Evolutionary conservation across 2,797 vertebrate genomes (phyloP), one percentile per base, ranked within the genome.

Genomic region (Diplodus sargus): DNA sequence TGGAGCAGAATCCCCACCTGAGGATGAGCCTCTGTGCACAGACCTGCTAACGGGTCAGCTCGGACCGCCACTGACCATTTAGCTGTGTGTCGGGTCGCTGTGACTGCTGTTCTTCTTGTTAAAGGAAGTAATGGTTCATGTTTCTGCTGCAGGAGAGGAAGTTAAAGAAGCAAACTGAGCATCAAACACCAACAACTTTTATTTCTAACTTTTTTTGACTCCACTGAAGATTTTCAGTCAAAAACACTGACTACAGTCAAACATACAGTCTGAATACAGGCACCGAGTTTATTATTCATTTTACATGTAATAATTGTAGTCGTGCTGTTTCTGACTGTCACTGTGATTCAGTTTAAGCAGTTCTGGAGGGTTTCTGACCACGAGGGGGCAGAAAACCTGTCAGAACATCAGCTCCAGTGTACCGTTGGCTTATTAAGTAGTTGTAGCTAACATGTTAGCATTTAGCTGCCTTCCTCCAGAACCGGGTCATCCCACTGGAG

Each of bases 161-260:
- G 34, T 43, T 30, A 54, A 62, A 71, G 30, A 53, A 56, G 8
- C 3, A 47, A 22, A 45, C 52, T 1, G 23, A 3, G 10, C 0
- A 0, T 64, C 57, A 67, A 57, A 66, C n/a, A 53, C 13, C 4
- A 48, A 30, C 42, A 65, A 30, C 15, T 57, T 58, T 67, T 48
- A 54, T 66, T 78, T 64, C 3, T 70, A 0, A 3, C 48, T 16
- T 69, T 45, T 47, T 16, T 52, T n/a, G n/a, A 57, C 49, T 51
- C 12, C 42, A 61, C 30, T 22, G 47, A 70, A 66, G 23, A 25
- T 60, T 70, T 25, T 60, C 42, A 58, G 15, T 34, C 57, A 30
- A 6, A 78, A 42, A 13, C 6, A 25, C 17, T 0, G 2, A 42
- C 67, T 54, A 71, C 52, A 64, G n/a, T 47, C 14, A 53, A 22